Evolutionary conservation across 2,113 vertebrate genomes (phyloP), one percentile per base, ranked within the genome.

Genomic region (Procavia capensis): DNA sequence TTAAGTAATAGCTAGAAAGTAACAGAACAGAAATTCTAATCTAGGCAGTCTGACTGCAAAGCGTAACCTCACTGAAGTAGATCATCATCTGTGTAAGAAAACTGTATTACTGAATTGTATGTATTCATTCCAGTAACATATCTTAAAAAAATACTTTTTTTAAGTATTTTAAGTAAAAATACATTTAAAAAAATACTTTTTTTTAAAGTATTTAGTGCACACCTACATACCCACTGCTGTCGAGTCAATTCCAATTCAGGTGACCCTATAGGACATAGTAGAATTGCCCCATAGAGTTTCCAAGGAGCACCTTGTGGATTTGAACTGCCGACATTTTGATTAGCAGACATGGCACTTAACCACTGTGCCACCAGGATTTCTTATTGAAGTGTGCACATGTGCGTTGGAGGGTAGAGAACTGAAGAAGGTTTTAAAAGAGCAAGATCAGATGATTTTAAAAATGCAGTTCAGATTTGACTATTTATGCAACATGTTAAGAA

Each of bases 1-100:
- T 88, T 75, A 80, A 78, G 1, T 61, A 92, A 59, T 59, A 93
- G 50, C 39, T 75, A 66, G 54, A 93, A 79, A 82, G 36, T 72
- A 70, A n/a, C 50, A 95, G 59, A 95, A 79, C 45, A 13, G 90
- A 85, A 85, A 88, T 95, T 80, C 70, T 61, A 74, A 36, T 19
- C 20, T 5, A 94, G 57, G 24, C 39, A 70, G 1, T 79, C 87
- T 88, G 68, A 22, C 54, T 70, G 3, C 19, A 94, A 82, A 80
- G 36, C 31, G 61, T 89, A 86, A 34, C 29, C 78, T 1, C 39
- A 6, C 57, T 89, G 43, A 88, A 88, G 39, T 81, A 50, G 78
- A 76, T 91, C 2, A 78, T 79, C 85, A 47, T 6, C 24, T 94
- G 8, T 84, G 39, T 68, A 22, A 41, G 41, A 68, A 79, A 43